Conservation (phyloP, 1,140 invertebrate species). For the Paraescarpia echinospica region DNA sequence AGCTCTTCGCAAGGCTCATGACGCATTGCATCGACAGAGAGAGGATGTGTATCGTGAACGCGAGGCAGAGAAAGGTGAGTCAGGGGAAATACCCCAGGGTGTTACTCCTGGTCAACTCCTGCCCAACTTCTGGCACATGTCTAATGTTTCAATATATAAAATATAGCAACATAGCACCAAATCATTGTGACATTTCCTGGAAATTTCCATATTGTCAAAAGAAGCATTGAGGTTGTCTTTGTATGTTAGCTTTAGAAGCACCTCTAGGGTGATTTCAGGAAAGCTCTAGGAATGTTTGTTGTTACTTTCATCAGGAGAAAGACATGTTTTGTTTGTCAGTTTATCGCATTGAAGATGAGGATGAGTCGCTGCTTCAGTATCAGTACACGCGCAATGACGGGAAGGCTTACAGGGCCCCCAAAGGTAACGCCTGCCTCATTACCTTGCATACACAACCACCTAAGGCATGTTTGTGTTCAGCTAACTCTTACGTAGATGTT, state of each 20-base stretch:
- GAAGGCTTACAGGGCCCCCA: constrained; percentile 40
- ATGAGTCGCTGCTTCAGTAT: constrained; percentile 37
- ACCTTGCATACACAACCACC: background rate
- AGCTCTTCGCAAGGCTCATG: background rate
- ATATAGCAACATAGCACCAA: too few species aligned
- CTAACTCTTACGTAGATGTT: background rate
- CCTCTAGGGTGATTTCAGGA: background rate
- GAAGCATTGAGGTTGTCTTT: background rate
- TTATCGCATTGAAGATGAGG: constrained; percentile 40
- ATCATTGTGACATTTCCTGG: too few species aligned
- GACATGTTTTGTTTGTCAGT: constrained; percentile 32
- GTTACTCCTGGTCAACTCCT: background rate
- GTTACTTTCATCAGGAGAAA: background rate
- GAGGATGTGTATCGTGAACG: background rate
- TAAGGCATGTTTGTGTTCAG: background rate
- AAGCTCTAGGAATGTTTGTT: background rate
- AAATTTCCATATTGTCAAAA: background rate
- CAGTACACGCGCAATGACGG: constrained; percentile 42
- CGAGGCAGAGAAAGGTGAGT: background rate
- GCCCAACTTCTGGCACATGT: background rate
- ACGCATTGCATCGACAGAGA: background rate
- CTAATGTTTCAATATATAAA: too few species aligned
- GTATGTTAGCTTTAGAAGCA: too few species aligned
- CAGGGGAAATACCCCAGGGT: background rate
- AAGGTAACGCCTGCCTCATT: constrained; percentile 34